Percentiles rank a stretch among this genome's conserved stretches.
These are phyloP conservation scores for Notodonta ziczac DNA, from an alignment of 2,888 invertebrate genomes.

Conservation along the genomic window DNA sequence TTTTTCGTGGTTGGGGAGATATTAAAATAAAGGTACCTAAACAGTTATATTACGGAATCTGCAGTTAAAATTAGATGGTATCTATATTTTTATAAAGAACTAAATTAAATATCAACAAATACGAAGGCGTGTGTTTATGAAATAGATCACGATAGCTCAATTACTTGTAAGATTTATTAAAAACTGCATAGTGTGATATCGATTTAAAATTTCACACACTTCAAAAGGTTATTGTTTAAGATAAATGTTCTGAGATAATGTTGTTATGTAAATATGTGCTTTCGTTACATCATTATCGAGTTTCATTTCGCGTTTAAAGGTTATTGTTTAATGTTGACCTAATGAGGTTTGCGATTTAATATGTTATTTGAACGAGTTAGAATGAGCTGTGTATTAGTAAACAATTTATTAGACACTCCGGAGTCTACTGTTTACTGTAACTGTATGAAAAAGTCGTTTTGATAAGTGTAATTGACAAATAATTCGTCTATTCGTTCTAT, in stretches of 20 bases:
- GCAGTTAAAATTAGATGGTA: too few species aligned
- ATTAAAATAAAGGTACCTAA: too few species aligned
- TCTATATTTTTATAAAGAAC: too few species aligned
- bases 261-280: conserved; percentile 15
- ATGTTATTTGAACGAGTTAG: conserved; percentile 4
- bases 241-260: conserved; percentile 45
- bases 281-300: conserved; percentile 8
- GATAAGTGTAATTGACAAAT: background rate
- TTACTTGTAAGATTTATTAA: background rate
- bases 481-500: too few species aligned
- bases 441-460: background rate
- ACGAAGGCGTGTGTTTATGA: background rate
- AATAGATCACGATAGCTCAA: background rate
- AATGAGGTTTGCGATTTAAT: conserved; percentile 25
- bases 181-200: conserved; percentile 1
- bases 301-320: conserved; percentile 13
- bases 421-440: background rate
- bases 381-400: background rate
- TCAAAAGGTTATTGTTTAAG: conserved; percentile 53
- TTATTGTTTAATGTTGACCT: conserved; percentile 26
- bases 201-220: conserved; percentile 51
- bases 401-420: too few species aligned
- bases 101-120: background rate
- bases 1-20: too few species aligned
- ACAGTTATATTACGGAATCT: too few species aligned